Conservation (phyloP, 2,888 invertebrate genomes). For the Vesta saturnalis region DNA sequence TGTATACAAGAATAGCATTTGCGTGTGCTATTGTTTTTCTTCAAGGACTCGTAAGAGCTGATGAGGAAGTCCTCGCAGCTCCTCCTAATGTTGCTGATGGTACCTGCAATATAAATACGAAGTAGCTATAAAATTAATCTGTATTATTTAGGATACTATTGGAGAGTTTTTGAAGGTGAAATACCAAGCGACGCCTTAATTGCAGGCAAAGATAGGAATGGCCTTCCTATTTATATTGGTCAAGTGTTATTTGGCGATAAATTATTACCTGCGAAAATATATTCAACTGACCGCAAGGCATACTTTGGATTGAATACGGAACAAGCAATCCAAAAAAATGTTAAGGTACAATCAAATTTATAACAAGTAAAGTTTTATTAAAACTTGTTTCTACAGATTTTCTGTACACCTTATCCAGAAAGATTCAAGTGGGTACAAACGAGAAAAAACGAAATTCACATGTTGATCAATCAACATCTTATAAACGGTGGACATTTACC, state of each 20-base stretch:
- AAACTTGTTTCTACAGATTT: neutral
- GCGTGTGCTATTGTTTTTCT: neutral
- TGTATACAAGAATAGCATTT: neutral
- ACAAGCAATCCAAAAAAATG: neutral
- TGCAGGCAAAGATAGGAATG: neutral
- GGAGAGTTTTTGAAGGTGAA: neutral
- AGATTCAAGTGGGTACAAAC: constrained; percentile 10
- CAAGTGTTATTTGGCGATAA: neutral
- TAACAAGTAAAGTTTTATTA: neutral
- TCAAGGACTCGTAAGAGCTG: too few species aligned
- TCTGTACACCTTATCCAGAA: constrained; percentile 7
- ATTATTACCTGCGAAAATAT: neutral
- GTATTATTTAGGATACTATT: neutral
- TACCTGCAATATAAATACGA: too few species aligned
- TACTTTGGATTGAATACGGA: neutral
- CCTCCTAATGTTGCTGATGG: too few species aligned
- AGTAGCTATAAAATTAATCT: too few species aligned
- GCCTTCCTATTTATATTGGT: neutral
- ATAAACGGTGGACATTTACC: neutral
- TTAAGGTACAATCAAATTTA: neutral
- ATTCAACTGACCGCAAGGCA: neutral
- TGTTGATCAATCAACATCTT: constrained; percentile 3
- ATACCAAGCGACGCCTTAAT: neutral
- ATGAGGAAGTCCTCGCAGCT: too few species aligned
- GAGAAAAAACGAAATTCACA: neutral